Evolutionary conservation across 2,113 vertebrate species (phyloP).

Genomic region (Saguinus imperator): DNA sequence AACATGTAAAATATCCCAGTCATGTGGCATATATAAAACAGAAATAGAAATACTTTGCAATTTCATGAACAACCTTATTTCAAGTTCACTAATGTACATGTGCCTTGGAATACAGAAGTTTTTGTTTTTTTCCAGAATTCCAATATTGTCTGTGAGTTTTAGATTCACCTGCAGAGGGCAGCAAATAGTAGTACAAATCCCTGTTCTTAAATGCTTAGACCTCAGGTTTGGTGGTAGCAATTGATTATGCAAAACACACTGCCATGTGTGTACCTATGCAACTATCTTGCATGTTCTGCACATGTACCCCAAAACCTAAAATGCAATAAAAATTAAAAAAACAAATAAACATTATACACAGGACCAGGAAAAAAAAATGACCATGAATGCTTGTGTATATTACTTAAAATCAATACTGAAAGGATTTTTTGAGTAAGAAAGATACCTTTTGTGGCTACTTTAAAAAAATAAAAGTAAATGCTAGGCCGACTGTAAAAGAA

Average conservation of each 20-base stretch:
- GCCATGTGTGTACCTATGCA: too few relatives aligned
- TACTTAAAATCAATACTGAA: neutral
- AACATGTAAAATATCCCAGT: neutral
- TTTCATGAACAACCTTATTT: constrained; percentile 2
- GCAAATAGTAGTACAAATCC: constrained; percentile 46
- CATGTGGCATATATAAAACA: neutral
- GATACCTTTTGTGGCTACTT: neutral
- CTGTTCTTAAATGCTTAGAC: neutral
- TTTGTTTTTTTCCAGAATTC: neutral
- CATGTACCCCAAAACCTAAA: too few relatives aligned
- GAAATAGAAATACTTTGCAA: constrained; percentile 3
- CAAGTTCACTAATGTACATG: neutral
- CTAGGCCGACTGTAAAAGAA: neutral
- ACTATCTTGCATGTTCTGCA: too few relatives aligned
- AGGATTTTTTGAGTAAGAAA: neutral
- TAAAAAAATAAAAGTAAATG: neutral
- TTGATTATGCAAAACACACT: neutral
- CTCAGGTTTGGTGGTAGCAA: neutral
- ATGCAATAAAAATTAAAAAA: too few relatives aligned
- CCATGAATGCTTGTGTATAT: neutral
- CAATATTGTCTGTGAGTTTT: neutral
- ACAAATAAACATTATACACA: too few relatives aligned
- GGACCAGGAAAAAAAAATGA: neutral
- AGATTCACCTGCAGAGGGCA: constrained; percentile 65
- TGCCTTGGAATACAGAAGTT: neutral